Evolutionary conservation across 2,888 invertebrate genomes (phyloP).

Genomic region (Drosophila peninsularis): DNA sequence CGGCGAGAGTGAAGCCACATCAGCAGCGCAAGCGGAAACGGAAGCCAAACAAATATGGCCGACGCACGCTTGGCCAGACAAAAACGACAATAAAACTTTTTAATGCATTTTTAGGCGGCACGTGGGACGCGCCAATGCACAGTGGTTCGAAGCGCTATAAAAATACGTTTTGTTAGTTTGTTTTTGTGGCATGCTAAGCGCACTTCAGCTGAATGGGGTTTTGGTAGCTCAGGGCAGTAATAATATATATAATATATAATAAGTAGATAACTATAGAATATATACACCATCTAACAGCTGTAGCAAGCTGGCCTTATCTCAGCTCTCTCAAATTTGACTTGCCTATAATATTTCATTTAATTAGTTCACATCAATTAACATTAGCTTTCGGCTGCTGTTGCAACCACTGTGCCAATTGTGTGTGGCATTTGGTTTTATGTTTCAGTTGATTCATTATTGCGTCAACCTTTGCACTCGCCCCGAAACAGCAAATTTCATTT

Average conservation of each 20-base stretch:
- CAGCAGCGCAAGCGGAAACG: conserved; percentile 58
- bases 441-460: conserved; percentile 43
- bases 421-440: conserved; percentile 37
- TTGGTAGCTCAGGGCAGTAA: background rate
- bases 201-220: background rate
- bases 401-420: conserved; percentile 33
- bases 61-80: conserved; percentile 47
- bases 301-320: too few relatives aligned
- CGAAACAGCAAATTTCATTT: conserved; percentile 18
- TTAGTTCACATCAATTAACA: conserved; percentile 18
- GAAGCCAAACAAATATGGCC: conserved; percentile 76
- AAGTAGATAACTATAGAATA: background rate
- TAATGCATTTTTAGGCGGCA: conserved; percentile 66
- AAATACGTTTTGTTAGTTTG: background rate
- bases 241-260: too few relatives aligned
- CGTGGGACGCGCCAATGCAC: conserved; percentile 31
- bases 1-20: conserved; percentile 36
- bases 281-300: too few relatives aligned
- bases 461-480: conserved; percentile 10
- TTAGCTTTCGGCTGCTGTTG: background rate
- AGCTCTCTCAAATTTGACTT: too few relatives aligned
- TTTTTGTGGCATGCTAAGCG: conserved; percentile 1
- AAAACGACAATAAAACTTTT: conserved; percentile 68
- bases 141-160: conserved; percentile 29
- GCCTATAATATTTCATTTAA: conserved; percentile 12